Conservation (phyloP, 2,113 vertebrate genomes). For the Camelus bactrianus region DNA sequence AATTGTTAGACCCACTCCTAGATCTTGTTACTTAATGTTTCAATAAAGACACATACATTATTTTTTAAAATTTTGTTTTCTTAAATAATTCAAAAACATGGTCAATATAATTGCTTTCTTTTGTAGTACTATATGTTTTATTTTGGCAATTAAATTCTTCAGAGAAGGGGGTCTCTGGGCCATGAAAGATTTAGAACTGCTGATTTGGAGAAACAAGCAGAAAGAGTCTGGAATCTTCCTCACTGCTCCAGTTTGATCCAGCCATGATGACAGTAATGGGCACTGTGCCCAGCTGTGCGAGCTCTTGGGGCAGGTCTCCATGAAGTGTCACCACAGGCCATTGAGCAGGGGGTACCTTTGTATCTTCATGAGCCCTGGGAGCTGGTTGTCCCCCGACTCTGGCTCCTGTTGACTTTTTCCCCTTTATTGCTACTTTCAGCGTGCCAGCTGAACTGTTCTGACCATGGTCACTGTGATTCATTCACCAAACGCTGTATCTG, state of each 20-base stretch:
- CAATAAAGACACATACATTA: background rate
- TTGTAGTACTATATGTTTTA: background rate
- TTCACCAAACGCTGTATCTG: constrained; percentile 96
- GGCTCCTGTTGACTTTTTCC: background rate
- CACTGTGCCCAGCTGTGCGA: background rate
- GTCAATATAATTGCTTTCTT: background rate
- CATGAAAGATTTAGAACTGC: background rate
- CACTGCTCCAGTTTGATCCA: background rate
- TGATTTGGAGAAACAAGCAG: background rate
- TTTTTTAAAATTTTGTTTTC: background rate
- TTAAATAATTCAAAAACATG: constrained; percentile 49
- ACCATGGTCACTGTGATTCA: constrained; percentile 96
- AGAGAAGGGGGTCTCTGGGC: background rate
- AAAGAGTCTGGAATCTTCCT: background rate
- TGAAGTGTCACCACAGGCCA: background rate
- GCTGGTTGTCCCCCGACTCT: background rate
- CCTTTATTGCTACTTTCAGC: constrained; percentile 86
- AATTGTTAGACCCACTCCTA: background rate
- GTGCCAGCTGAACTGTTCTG: constrained; percentile 97
- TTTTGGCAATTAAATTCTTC: background rate
- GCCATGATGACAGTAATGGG: fast-evolving
- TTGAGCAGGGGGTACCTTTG: too few relatives aligned
- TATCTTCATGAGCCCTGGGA: background rate
- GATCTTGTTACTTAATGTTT: constrained; percentile 28
- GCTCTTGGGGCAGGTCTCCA: background rate